Evolutionary conservation across 2,113 vertebrate species (phyloP), one percentile per base, ranked within the genome.

Genomic region (Leuciscus idus): DNA sequence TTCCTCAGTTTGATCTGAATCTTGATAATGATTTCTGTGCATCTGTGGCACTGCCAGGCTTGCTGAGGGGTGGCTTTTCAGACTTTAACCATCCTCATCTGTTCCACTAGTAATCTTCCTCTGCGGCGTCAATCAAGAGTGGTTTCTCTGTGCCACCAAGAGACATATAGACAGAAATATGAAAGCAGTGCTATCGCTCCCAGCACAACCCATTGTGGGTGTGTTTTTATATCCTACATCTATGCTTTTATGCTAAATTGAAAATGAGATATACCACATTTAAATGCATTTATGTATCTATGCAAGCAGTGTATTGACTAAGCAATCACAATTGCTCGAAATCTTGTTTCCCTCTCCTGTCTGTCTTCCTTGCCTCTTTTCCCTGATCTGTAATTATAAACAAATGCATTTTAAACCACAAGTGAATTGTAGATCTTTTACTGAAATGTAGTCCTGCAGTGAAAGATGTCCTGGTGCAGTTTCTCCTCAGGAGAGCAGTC

Each of bases 11-110:
- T 50, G 76, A 57, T 87, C 72, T 85, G 82, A 76, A 48, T 82
- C 28, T 48, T 76, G 77, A 87, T 90, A 80, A 48, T 73, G 70
- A 90, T 88, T 81, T 86, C 36, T 77, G 55, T 73, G 28, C 28
- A 19, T 70, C 21, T 52, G 59, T 82, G 55, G 79, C 68, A 75
- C 61, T 84, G 57, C 83, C 74, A 78, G 74, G 66, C 36, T 46
- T 84, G 61, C 85, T 77, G 74, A 85, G 68, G 68, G 17, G 17
- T 7, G 11, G 68, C 46, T 86, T 85, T 59, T 66, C 64, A 81
- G 73, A 89, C 50, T 50, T 33, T 9, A 78, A 62, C 75, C 72
- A 39, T 50, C 12, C 43, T 77, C 72, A 82, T 84, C 82, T 57
- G 80, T 73, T n/a, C 78, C 75, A 86, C 74, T 39, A 84, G 57